phyloP scores from a whole-genome alignment of 2,888 invertebrate genomes.

The Petrolisthes cinctipes region DNA sequence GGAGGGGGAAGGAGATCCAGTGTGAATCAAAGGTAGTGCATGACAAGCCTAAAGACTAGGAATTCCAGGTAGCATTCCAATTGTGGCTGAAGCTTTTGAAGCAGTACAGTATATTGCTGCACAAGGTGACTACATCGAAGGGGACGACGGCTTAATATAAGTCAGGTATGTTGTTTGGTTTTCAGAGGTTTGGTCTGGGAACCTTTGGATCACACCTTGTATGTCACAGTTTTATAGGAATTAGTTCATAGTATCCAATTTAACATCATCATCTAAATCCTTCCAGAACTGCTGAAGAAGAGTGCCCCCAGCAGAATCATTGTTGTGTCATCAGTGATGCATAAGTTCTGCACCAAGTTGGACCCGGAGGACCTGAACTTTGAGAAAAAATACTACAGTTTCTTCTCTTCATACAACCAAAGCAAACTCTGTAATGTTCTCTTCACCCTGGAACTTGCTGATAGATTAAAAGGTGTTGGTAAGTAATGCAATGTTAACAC shows the following conservation, averaged over 20 bases:
- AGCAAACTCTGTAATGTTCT: slow-evolving; percentile 51
- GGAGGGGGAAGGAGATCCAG: too few species aligned
- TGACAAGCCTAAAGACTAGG: too few species aligned
- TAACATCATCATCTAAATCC: neutral
- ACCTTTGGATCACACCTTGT: neutral
- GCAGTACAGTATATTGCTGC: too few species aligned
- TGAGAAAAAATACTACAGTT: slow-evolving; percentile 29
- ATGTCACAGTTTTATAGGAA: neutral
- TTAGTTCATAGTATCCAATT: neutral
- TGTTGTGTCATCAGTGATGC: slow-evolving; percentile 23
- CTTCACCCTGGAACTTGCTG: slow-evolving; percentile 47
- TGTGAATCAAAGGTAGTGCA: too few species aligned
- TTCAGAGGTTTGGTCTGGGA: neutral
- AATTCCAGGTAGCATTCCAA: too few species aligned
- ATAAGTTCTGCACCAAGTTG: slow-evolving; percentile 29
- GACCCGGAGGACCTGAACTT: slow-evolving; percentile 42
- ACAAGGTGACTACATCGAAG: too few species aligned
- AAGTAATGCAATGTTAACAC: neutral
- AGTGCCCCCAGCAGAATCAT: slow-evolving; percentile 42
- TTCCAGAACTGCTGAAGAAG: slow-evolving; percentile 34
- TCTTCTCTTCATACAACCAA: slow-evolving; percentile 37
- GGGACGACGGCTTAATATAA: too few species aligned
- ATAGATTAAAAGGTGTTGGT: slow-evolving; percentile 49
- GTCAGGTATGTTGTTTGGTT: neutral
- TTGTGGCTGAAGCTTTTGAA: too few species aligned